A percentile compares a stretch with the other conserved stretches of the same genome.
Conservation (phyloP, 2,888 invertebrate genomes). For the Brachypalpus laphriformis region DNA sequence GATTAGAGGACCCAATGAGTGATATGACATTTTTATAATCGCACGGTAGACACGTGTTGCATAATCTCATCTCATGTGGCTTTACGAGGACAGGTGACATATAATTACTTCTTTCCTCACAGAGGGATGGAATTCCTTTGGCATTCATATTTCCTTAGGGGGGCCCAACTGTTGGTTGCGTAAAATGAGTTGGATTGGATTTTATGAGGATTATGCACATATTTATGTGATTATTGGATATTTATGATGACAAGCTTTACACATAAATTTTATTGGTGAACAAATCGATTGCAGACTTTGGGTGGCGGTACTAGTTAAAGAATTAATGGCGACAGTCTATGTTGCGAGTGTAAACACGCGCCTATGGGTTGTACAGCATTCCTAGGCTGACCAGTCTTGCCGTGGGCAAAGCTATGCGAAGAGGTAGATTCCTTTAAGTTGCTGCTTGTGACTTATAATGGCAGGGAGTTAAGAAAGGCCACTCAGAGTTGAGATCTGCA, state of each 20-base stretch:
- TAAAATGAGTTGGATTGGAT: background rate
- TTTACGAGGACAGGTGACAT: slow-evolving; percentile 56
- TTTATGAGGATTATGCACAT: background rate
- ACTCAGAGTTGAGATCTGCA: too few species aligned
- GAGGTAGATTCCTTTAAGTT: too few species aligned
- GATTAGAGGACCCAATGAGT: slow-evolving; percentile 32
- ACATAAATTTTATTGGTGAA: slow-evolving; percentile 57
- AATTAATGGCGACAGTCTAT: slow-evolving; percentile 38
- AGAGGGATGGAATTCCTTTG: slow-evolving; percentile 8
- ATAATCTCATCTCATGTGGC: slow-evolving; percentile 30
- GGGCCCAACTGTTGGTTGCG: background rate
- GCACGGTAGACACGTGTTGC: slow-evolving; percentile 47
- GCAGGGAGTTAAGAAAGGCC: too few species aligned
- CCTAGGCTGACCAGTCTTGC: too few species aligned
- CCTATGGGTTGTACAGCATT: too few species aligned
- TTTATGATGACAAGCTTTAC: slow-evolving; percentile 56
- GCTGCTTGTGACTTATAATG: too few species aligned
- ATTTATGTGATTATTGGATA: slow-evolving; percentile 44
- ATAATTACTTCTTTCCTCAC: slow-evolving; percentile 25
- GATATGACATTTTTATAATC: slow-evolving; percentile 46
- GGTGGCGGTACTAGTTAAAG: slow-evolving; percentile 35
- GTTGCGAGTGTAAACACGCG: too few species aligned
- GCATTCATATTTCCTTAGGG: slow-evolving; percentile 14
- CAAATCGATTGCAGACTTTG: slow-evolving; percentile 48
- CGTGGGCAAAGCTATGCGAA: too few species aligned